phyloP scores from a whole-genome alignment of 2,113 vertebrate genomes.

The Bubo blakistoni region DNA sequence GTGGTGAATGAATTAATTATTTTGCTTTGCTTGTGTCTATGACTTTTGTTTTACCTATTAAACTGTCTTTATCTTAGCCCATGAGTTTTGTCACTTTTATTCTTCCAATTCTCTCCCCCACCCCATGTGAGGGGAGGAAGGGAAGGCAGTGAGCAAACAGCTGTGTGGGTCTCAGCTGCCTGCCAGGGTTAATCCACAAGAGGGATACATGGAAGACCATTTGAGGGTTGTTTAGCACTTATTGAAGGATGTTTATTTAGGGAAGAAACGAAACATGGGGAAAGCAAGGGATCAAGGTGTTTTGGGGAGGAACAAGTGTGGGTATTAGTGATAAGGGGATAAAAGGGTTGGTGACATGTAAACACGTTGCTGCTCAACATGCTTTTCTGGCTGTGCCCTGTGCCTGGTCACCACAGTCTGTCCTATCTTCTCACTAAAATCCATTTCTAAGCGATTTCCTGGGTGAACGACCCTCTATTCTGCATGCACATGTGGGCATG shows the following conservation, averaged over 20 bases:
- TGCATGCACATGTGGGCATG: accelerated
- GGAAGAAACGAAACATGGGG: background rate
- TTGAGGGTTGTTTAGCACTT: background rate
- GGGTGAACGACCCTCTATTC: background rate
- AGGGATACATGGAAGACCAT: background rate
- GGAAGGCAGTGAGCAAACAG: accelerated
- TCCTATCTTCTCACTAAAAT: background rate
- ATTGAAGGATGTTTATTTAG: background rate
- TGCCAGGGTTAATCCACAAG: background rate
- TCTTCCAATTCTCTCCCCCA: background rate
- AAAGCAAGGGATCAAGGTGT: background rate
- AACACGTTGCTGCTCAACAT: background rate
- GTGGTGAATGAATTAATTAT: background rate
- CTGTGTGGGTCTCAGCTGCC: background rate
- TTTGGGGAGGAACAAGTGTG: background rate
- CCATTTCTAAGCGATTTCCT: background rate
- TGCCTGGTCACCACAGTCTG: background rate
- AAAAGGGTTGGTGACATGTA: background rate
- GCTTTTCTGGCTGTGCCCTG: accelerated
- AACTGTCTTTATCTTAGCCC: background rate
- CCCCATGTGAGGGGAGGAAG: accelerated
- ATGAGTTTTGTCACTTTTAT: background rate
- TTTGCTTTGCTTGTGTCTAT: background rate
- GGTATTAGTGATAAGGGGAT: background rate
- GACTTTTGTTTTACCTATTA: background rate